phyloP scores from a whole-genome alignment of 2,113 vertebrate genomes.

The Aegithalos caudatus region DNA sequence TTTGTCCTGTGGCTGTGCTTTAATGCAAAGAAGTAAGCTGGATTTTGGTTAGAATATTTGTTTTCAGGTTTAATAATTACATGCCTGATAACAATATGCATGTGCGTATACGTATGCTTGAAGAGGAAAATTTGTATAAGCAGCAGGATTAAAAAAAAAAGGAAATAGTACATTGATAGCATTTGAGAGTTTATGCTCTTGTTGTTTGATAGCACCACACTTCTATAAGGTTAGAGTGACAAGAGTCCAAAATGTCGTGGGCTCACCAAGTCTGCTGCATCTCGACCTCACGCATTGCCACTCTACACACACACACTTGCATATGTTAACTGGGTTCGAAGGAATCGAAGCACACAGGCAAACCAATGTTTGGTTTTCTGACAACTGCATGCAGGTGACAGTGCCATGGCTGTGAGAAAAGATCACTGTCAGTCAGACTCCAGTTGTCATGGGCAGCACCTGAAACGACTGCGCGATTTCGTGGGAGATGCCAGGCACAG shows the following conservation, averaged over 20 bases:
- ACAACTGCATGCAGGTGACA: not conserved
- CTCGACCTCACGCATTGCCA: rapidly evolving
- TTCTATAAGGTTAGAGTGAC: not conserved
- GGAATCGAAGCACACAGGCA: not conserved
- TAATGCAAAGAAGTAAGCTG: not conserved
- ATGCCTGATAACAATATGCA: not conserved
- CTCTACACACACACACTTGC: not conserved
- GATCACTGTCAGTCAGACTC: not conserved
- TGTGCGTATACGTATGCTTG: not conserved
- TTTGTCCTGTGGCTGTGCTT: not conserved
- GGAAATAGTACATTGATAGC: not conserved
- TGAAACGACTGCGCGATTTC: not conserved
- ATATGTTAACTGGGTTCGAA: not conserved
- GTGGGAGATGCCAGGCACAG: not conserved
- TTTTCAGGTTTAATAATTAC: not conserved
- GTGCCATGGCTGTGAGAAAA: not conserved
- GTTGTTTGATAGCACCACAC: not conserved
- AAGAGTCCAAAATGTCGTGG: not conserved
- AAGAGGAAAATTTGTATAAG: not conserved
- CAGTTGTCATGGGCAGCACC: not conserved
- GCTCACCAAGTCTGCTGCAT: not conserved
- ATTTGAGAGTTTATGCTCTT: not conserved
- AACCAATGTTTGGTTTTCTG: not conserved
- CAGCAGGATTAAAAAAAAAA: not conserved
- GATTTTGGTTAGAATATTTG: not conserved